Evolutionary conservation across 2,797 vertebrate species (phyloP), one percentile per base, ranked within the genome.

Genomic region (Melanotaenia pygmaea): DNA sequence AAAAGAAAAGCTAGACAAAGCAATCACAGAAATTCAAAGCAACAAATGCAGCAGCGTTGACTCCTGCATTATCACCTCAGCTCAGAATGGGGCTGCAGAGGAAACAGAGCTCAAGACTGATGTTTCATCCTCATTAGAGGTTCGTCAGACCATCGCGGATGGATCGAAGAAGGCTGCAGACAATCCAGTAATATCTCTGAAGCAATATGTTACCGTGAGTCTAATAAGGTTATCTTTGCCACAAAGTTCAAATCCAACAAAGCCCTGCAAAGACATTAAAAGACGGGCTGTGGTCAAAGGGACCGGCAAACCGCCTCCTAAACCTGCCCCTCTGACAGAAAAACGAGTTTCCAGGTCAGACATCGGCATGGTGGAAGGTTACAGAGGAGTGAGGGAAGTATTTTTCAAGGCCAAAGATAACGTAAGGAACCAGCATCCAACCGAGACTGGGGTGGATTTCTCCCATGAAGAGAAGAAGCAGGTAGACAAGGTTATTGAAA

Each of bases 131-230:
- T 35, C 18, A 13, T 26, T 16, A 28, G 71, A 80, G 12, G 69
- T 78, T 54, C 58, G 62, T 78, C 80, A 67, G 40, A 77, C 53
- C 51, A 61, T 82, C 69, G 64, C 68, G 1, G 79, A 73, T 32
- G 66, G 71, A 67, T 78, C 64, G 6, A 79, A 87, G 82, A 88
- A 82, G 67, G 70, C 73, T 28, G 67, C 1, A 50, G 85, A 86
- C 74, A 83, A 77, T 85, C 87, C 86, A 30, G 43, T 85, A 8
- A 68, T 83, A 76, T 83, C 88, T 34, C 82, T 94, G 74, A 94
- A 90, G 78, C 93, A 93, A 88, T 94, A 94, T 67, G 82, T 95
- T 32, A 93, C 83, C 16, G 93, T 96, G 58, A 89, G 74, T 69
- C 85, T 96, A 35, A 94, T 89, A 7, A 88, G 95, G 82, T 70